phyloP scores from a whole-genome alignment of 2,113 vertebrate genomes.

The Lota lota region DNA sequence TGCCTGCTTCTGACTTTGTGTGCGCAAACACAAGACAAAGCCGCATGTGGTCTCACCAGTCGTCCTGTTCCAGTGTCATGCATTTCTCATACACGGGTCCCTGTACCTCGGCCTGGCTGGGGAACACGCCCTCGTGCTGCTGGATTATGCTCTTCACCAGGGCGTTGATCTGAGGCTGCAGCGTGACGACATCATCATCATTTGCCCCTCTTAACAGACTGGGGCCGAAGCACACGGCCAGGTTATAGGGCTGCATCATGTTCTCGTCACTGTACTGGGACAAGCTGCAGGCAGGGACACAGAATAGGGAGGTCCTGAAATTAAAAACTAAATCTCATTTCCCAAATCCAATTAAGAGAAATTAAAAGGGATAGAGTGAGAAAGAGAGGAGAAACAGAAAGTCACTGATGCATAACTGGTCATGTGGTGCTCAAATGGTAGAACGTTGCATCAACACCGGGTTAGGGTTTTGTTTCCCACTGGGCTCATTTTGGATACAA shows the following conservation, averaged over 20 bases:
- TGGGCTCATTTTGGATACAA: too few relatives aligned
- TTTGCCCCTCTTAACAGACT: conserved; percentile 73
- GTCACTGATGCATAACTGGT: neutral
- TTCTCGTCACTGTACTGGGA: conserved; percentile 87
- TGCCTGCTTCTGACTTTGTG: neutral
- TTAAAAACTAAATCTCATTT: neutral
- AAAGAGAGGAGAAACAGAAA: neutral
- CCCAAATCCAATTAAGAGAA: neutral
- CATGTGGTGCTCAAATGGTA: neutral
- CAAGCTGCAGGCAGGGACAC: conserved; percentile 58
- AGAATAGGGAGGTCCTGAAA: neutral
- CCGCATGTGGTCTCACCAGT: conserved; percentile 52
- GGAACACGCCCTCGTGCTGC: conserved; percentile 79
- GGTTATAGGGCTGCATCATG: conserved; percentile 88
- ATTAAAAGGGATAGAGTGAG: too few relatives aligned
- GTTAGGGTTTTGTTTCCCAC: too few relatives aligned
- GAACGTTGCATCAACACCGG: neutral
- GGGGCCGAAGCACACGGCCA: conserved; percentile 87
- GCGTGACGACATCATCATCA: conserved; percentile 73
- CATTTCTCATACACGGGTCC: conserved; percentile 79
- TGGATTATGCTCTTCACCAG: conserved; percentile 81
- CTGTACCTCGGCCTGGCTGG: conserved; percentile 60
- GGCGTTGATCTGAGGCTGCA: conserved; percentile 82
- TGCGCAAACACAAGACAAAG: neutral
- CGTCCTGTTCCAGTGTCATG: conserved; percentile 75